Evolutionary conservation across 2,113 vertebrate genomes (phyloP).

Genomic region (Dolichallabes microphthalmus): DNA sequence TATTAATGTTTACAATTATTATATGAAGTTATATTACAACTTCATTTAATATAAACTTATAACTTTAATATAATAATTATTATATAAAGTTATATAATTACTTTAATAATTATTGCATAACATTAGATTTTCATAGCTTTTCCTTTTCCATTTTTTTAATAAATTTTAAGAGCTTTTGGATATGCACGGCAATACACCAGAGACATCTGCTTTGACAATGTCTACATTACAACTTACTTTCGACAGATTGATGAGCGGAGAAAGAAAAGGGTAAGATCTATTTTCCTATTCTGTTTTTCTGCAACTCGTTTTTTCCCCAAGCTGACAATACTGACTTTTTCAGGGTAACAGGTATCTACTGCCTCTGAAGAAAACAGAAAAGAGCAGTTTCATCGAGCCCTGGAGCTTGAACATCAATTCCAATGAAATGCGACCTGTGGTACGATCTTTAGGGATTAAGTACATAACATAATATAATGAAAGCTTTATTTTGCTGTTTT

Average conservation of each 20-base stretch:
- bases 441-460: constrained; percentile 48
- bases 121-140: background rate
- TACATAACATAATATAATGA: background rate
- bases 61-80: too few species aligned
- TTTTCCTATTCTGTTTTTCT: too few species aligned
- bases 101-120: background rate
- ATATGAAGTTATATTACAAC: background rate
- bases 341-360: constrained; percentile 69
- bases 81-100: background rate
- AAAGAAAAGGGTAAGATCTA: constrained; percentile 63
- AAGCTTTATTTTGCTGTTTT: background rate
- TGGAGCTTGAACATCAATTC: constrained; percentile 60
- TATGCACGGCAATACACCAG: constrained; percentile 69
- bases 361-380: constrained; percentile 71
- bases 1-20: background rate
- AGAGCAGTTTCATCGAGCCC: constrained; percentile 64
- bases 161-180: constrained; percentile 67
- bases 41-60: too few species aligned
- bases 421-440: constrained; percentile 64
- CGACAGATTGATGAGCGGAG: constrained; percentile 77
- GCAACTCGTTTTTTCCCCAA: background rate
- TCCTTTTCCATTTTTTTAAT: background rate
- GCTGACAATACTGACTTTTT: constrained; percentile 28
- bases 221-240: constrained; percentile 83
- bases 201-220: constrained; percentile 77